These are phyloP conservation scores for Trichechus manatus DNA, from an alignment of 2,113 vertebrate species.

Conservation along the genomic window DNA sequence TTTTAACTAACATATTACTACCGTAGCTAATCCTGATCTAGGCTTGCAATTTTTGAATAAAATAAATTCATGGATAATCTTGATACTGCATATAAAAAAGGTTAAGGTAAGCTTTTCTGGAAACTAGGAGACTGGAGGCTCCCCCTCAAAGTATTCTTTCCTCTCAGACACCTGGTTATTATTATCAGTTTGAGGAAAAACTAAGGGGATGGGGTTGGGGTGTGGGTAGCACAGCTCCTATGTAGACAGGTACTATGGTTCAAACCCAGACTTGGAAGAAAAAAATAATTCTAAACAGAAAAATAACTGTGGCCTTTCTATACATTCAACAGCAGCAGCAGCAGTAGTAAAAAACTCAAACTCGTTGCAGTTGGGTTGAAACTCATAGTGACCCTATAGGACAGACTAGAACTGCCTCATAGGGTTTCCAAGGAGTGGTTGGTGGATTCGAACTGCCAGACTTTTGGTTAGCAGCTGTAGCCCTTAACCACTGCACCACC, in stretches of 20 bases:
- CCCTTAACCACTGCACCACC: too few relatives aligned
- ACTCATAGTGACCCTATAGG: too few relatives aligned
- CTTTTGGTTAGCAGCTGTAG: too few relatives aligned
- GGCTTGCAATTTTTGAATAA: not conserved
- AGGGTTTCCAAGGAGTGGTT: too few relatives aligned
- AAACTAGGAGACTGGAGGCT: not conserved
- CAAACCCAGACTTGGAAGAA: not conserved
- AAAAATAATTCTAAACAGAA: not conserved
- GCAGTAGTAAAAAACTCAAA: too few relatives aligned
- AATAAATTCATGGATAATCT: slow-evolving; percentile 29
- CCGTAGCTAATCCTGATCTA: slow-evolving; percentile 45
- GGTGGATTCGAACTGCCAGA: too few relatives aligned
- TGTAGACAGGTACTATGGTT: not conserved
- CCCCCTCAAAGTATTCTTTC: not conserved
- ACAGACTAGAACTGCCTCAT: too few relatives aligned
- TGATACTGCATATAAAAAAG: slow-evolving; percentile 25
- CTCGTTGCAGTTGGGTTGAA: too few relatives aligned
- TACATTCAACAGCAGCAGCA: not conserved
- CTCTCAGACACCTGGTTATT: slow-evolving; percentile 1
- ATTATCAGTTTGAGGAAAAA: slow-evolving; percentile 30
- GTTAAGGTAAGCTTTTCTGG: slow-evolving; percentile 16
- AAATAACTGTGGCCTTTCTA: not conserved
- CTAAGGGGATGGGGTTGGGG: fast-evolving
- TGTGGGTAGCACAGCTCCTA: not conserved
- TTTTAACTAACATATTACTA: not conserved